phyloP scores from a whole-genome alignment of 2,797 vertebrate genomes.

The Acanthopagrus latus region DNA sequence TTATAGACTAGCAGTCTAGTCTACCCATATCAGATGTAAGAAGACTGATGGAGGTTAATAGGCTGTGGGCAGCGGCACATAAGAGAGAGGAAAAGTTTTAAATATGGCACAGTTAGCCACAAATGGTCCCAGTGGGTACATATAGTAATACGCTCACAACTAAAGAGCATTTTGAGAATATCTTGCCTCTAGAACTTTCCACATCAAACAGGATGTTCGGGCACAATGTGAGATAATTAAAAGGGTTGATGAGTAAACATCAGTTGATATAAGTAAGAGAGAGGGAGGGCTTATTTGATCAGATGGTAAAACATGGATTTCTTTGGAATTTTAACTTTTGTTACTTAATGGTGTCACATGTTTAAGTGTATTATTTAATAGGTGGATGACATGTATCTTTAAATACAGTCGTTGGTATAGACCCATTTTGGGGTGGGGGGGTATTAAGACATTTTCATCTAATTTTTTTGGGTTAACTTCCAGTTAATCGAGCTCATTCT shows the following conservation, averaged over 20 bases:
- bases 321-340: neutral
- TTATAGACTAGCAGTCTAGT: slow-evolving; percentile 81
- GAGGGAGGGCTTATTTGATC: neutral
- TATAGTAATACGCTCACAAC: slow-evolving; percentile 24
- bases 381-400: too few relatives aligned
- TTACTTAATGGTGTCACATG: too few relatives aligned
- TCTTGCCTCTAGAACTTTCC: slow-evolving; percentile 10
- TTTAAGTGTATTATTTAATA: too few relatives aligned
- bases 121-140: slow-evolving; percentile 53
- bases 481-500: too few relatives aligned
- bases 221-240: slow-evolving; percentile 6
- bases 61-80: slow-evolving; percentile 52
- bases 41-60: slow-evolving; percentile 79
- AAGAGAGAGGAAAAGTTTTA: slow-evolving; percentile 51
- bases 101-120: slow-evolving; percentile 48
- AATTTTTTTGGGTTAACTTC: too few relatives aligned
- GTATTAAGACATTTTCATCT: too few relatives aligned
- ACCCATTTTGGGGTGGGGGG: too few relatives aligned
- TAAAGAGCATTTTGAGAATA: slow-evolving; percentile 41
- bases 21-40: slow-evolving; percentile 77
- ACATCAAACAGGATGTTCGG: slow-evolving; percentile 7
- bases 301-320: neutral
- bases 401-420: too few relatives aligned
- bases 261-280: neutral
- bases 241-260: neutral